Conservation (phyloP, 2,113 vertebrate species). For the Aplodontia rufa region DNA sequence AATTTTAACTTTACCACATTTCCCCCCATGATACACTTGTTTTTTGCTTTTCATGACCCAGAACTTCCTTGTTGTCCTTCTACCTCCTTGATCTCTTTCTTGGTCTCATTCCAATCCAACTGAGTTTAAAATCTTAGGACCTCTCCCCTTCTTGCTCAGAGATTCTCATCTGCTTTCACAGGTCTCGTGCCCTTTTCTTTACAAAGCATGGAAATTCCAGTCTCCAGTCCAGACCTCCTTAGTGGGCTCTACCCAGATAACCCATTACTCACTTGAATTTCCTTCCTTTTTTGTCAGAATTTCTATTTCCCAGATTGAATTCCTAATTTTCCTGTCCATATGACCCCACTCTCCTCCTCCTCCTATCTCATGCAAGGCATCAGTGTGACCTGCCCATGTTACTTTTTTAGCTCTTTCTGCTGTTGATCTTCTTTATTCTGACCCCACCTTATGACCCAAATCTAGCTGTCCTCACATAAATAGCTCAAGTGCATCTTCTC, state of each 20-base stretch:
- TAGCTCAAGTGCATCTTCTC: neutral
- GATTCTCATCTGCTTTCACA: neutral
- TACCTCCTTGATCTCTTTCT: neutral
- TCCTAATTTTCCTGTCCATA: neutral
- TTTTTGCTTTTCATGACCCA: neutral
- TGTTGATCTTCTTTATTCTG: neutral
- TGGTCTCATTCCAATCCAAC: neutral
- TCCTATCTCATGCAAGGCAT: neutral
- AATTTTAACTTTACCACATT: neutral
- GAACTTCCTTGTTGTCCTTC: neutral
- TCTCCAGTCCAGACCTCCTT: neutral
- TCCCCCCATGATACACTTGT: neutral
- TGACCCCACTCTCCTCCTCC: neutral
- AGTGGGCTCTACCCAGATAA: neutral
- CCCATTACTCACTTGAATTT: neutral
- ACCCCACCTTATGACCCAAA: neutral
- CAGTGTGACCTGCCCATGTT: neutral
- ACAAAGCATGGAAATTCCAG: neutral
- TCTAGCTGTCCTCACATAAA: neutral
- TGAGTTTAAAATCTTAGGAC: neutral
- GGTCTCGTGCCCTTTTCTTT: neutral
- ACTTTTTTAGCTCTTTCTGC: neutral
- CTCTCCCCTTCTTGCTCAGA: neutral
- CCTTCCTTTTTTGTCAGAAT: neutral
- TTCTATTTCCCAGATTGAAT: neutral